A percentile compares a stretch with the other conserved stretches of the same genome.
Conservation (phyloP, 2,888 invertebrate genomes). For the Leptogaster cylindrica region DNA sequence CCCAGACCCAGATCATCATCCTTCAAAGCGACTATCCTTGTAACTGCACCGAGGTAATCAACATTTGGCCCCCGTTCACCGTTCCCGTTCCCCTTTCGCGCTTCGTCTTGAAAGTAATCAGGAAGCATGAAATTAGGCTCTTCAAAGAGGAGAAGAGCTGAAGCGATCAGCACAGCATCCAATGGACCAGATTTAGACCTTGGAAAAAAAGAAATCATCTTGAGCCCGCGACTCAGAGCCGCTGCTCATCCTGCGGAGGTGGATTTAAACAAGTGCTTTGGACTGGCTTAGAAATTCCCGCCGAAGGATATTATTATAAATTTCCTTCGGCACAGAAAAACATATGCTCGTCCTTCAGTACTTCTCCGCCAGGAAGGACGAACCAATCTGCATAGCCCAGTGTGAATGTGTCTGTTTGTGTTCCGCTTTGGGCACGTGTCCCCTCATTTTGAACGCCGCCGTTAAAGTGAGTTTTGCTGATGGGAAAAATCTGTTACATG, state of each 20-base stretch:
- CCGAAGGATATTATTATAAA: no score
- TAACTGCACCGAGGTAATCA: slow-evolving; percentile 20
- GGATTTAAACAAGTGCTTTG: slow-evolving; percentile 4
- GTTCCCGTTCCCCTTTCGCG: slow-evolving; percentile 14
- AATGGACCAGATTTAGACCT: slow-evolving; percentile 32
- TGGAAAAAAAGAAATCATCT: slow-evolving; percentile 17
- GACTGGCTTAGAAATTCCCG: no score
- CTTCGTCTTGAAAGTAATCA: slow-evolving; percentile 34
- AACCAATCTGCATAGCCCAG: no score
- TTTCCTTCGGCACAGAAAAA: no score
- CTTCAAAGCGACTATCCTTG: background rate
- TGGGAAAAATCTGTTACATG: slow-evolving; percentile 38
- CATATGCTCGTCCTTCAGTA: no score
- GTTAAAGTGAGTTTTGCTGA: slow-evolving; percentile 36
- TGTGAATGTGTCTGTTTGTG: no score
- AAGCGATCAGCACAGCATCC: slow-evolving; percentile 36
- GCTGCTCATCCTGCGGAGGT: slow-evolving; percentile 9
- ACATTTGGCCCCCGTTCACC: slow-evolving; percentile 10
- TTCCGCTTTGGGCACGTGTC: slow-evolving; percentile 27
- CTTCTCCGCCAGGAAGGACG: no score
- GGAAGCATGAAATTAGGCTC: slow-evolving; percentile 39
- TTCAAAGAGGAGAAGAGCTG: slow-evolving; percentile 20
- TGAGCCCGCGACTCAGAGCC: background rate
- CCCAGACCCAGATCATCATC: background rate
- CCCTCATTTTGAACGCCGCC: slow-evolving; percentile 18